Percentiles rank a stretch among this genome's conserved stretches.
Evolutionary conservation across 2,888 invertebrate genomes (phyloP).

Genomic region (Tineola bisselliella): DNA sequence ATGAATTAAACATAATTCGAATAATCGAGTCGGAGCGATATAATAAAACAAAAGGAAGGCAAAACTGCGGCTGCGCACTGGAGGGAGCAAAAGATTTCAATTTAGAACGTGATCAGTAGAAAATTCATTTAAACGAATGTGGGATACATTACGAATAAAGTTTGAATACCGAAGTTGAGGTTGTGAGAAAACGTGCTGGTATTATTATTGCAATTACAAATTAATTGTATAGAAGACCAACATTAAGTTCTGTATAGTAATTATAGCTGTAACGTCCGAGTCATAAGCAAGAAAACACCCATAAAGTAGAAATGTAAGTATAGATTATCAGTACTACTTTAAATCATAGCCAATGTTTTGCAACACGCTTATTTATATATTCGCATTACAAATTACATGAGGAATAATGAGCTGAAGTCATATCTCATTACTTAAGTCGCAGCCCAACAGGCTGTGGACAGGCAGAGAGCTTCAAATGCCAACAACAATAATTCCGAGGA

Average conservation of each 20-base stretch:
- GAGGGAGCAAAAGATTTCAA: constrained; percentile 63
- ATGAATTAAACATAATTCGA: constrained; percentile 67
- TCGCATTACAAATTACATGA: constrained; percentile 44
- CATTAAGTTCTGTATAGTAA: too few species aligned
- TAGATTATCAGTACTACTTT: constrained; percentile 1
- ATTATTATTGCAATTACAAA: neutral
- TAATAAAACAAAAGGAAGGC: constrained; percentile 57
- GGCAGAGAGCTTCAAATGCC: constrained; percentile 40
- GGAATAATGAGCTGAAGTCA: constrained; percentile 58
- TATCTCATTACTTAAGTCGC: constrained; percentile 60
- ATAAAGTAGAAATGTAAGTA: neutral
- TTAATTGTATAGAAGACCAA: too few species aligned
- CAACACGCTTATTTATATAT: constrained; percentile 41
- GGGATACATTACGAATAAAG: neutral
- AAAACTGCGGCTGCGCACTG: constrained; percentile 45
- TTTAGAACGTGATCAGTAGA: constrained; percentile 67
- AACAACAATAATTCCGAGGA: constrained; percentile 29
- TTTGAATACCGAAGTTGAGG: neutral
- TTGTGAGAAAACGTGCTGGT: neutral
- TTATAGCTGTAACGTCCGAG: neutral
- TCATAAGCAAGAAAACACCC: neutral
- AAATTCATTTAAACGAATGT: constrained; percentile 49
- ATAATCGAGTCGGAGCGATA: constrained; percentile 60
- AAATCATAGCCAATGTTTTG: constrained; percentile 23
- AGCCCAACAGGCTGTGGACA: constrained; percentile 49